Base-by-base conservation (phyloP, 2,797 vertebrate species). In the Kryptopterus vitreolus region DNA sequence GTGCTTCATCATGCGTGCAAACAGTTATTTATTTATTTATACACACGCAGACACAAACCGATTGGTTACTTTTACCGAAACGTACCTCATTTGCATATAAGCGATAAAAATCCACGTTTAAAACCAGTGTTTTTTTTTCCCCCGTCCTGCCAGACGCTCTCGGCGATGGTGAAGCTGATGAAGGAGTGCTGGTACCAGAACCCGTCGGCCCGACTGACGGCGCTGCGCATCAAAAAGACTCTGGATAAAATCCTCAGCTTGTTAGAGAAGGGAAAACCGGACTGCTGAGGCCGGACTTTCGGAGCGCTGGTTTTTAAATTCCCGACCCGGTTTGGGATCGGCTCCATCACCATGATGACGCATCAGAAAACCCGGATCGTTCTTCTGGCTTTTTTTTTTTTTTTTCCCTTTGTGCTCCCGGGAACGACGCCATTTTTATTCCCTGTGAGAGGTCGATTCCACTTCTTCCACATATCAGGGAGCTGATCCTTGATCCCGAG, bases 111-210 rank as follows among this genome's bases (percentile, higher is more conserved):
- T 15, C 3, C 24, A 1, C 38, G 38, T 43, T 43, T n/a, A n/a
- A n/a, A n/a, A n/a, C n/a, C n/a, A n/a, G 0, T 55, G 5, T 52
- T 3, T 46, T n/a, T 38, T 1, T 66, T 16, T 61, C 5, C 79
- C 3, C 12, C 9, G n/a, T n/a, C 15, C 11, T 22, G 13, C 62
- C 86, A 95, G 94, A 95, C 92, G 2, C 90, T 95, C 81, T 95
- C 93, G 1, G 94, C 94, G 61, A 86, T 94, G 80, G 94, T 94
- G 68, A 95, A 94, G 81, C 91, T 95, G 85, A 95, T 95, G 94
- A 95, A 94, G 85, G 94, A 95, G 89, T 95, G 94, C 66, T 95
- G 94, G 94, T 95, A 95, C 90, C 94, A 95, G 90, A 95, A 95
- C 88, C 94, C 94, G 0, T 95, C 94, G 0, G 94, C 94, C 53